phyloP scores from a whole-genome alignment of 2,113 vertebrate species.

The Loxodonta africana region DNA sequence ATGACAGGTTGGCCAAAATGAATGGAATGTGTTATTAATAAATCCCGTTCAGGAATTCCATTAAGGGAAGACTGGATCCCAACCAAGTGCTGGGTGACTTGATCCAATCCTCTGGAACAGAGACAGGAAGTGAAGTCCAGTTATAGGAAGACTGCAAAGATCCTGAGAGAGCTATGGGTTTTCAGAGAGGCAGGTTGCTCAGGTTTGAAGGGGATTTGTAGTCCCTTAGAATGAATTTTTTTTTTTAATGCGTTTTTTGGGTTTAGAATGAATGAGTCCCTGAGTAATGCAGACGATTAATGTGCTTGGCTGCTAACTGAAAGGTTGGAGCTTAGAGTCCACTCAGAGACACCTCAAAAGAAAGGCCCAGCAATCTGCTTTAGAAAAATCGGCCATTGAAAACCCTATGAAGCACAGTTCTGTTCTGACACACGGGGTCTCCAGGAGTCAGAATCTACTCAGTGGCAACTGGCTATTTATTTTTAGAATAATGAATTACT shows the following conservation, averaged over 20 bases:
- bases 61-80: slow-evolving; percentile 15
- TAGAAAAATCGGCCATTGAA: neutral
- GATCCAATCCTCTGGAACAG: neutral
- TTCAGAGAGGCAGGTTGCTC: neutral
- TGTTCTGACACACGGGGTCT: neutral
- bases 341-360: neutral
- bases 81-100: neutral
- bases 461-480: neutral
- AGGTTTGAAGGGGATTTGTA: neutral
- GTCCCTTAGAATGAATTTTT: neutral
- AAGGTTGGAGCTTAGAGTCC: neutral
- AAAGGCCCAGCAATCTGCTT: neutral
- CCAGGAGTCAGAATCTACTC: neutral
- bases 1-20: neutral
- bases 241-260: too few species aligned
- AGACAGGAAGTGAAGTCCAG: neutral
- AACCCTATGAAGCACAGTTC: neutral
- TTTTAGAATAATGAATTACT: neutral
- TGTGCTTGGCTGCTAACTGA: neutral
- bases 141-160: neutral
- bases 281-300: neutral
- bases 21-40: slow-evolving; percentile 42
- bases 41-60: slow-evolving; percentile 64
- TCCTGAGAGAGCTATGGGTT: accelerated
- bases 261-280: neutral